Conservation (phyloP, 1,140 invertebrate genomes). For the Zophobas atratus region DNA sequence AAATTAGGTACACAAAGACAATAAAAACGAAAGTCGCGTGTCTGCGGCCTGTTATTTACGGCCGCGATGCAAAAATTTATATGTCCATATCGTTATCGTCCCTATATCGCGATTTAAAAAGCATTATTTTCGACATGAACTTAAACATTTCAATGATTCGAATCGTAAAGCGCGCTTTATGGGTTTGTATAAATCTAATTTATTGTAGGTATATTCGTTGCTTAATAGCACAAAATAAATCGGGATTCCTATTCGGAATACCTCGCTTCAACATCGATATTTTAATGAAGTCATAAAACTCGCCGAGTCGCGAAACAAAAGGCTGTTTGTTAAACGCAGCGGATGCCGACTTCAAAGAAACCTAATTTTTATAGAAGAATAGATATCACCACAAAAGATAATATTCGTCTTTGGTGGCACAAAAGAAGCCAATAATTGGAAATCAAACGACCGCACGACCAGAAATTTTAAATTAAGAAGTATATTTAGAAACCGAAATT, state of each 20-base stretch:
- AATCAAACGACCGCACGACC: conserved; percentile 4
- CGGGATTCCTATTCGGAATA: conserved; percentile 20
- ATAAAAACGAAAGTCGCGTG: conserved; percentile 25
- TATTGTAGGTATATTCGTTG: conserved; percentile 22
- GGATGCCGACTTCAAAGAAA: conserved; percentile 11
- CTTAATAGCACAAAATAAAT: conserved; percentile 18
- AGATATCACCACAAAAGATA: conserved; percentile 26
- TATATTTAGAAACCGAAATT: neutral
- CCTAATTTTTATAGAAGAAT: conserved; percentile 35
- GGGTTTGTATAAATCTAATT: conserved; percentile 40
- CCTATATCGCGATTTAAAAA: conserved; percentile 39
- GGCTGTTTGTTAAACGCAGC: conserved; percentile 13
- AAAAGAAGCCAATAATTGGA: conserved; percentile 13
- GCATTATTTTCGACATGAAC: conserved; percentile 34
- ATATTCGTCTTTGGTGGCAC: conserved; percentile 22
- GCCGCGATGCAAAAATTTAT: conserved; percentile 34
- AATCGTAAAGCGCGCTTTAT: conserved; percentile 33
- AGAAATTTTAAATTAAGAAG: conserved; percentile 16
- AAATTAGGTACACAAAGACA: neutral
- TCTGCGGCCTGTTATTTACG: conserved; percentile 18
- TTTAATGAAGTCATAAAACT: conserved; percentile 39
- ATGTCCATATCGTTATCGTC: conserved; percentile 38
- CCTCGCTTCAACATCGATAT: conserved; percentile 4
- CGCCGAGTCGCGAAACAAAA: conserved; percentile 31
- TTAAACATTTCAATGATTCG: conserved; percentile 40